phyloP scores from a whole-genome alignment of 2,888 invertebrate species.

The Drosophila diplacantha region DNA sequence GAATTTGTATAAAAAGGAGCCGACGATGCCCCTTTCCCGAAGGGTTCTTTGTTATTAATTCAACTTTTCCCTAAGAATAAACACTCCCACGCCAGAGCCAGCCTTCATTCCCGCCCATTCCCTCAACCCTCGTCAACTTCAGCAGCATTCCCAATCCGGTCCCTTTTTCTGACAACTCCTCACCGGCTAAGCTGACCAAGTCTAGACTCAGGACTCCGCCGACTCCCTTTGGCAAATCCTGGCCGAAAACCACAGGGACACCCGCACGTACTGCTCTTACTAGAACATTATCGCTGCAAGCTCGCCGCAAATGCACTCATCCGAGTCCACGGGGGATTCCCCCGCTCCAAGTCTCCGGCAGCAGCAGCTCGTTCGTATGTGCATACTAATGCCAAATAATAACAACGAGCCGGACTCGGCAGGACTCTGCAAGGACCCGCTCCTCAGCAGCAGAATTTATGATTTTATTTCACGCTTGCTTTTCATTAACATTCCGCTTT shows the following conservation, averaged over 20 bases:
- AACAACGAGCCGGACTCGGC: conserved; percentile 32
- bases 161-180: conserved; percentile 13
- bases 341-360: conserved; percentile 23
- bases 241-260: conserved; percentile 9
- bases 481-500: conserved; percentile 64
- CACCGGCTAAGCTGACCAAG: conserved; percentile 51
- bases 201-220: conserved; percentile 43
- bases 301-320: conserved; percentile 65
- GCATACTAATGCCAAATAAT: conserved; percentile 57
- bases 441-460: conserved; percentile 64
- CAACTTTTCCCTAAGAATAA: conserved; percentile 17
- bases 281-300: conserved; percentile 63
- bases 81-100: conserved; percentile 11
- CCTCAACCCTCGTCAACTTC: conserved; percentile 29
- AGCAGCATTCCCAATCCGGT: conserved; percentile 11
- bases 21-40: not conserved
- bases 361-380: conserved; percentile 19
- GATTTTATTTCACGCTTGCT: conserved; percentile 73
- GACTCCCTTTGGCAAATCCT: conserved; percentile 40
- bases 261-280: conserved; percentile 34
- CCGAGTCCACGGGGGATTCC: conserved; percentile 32
- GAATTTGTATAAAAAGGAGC: not conserved
- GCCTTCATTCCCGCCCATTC: conserved; percentile 7
- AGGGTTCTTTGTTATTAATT: conserved; percentile 17
- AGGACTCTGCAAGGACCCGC: conserved; percentile 19